Evolutionary conservation across 2,113 vertebrate species (phyloP), one percentile per base, ranked within the genome.

Genomic region (Gambusia affinis): DNA sequence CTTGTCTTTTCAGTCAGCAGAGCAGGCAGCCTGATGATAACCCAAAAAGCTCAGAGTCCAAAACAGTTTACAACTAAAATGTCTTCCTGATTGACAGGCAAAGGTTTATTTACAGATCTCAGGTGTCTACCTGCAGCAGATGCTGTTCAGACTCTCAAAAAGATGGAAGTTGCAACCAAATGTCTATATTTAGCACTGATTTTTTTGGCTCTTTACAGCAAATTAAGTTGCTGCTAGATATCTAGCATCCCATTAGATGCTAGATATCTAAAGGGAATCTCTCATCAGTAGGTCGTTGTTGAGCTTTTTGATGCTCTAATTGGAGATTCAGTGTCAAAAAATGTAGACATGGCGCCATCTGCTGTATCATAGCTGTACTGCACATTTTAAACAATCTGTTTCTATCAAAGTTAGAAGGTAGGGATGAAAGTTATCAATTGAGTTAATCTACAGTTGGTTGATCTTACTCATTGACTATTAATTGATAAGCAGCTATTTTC

Each of bases 341-440:
- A 60, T 87, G 77, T 83, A 76, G 75, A 70, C 76, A 67, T 87
- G 86, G 88, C 89, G 24, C 90, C 88, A 85, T 90, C 92, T 93
- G 80, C 83, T 90, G 92, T 73, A n/a, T 42, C 67, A 39, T 64
- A 27, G 60, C 1, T 83, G 75, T 73, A 92, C 57, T 87, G 73
- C 87, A 92, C 61, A 51, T 72, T 85, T 80, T 51, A 72, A 12
- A 39, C 42, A 28, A 64, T 35, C 62, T 3, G 42, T 57, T 57
- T 47, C 37, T 4, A 12, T 12, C 63, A 44, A 28, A 35, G 22
- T 8, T 15, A 11, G 7, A 8, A 17, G 12, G 29, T 47, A 19
- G 35, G 35, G 10, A 37, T 37, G 10, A 37, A 37, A 37, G 35
- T 37, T 37, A 37, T 37, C 35, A 37, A 11, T 37, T 12, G 35